These are phyloP conservation scores for Hycleus phaleratus DNA, from an alignment of 1,140 invertebrate genomes.

Conservation along the genomic window DNA sequence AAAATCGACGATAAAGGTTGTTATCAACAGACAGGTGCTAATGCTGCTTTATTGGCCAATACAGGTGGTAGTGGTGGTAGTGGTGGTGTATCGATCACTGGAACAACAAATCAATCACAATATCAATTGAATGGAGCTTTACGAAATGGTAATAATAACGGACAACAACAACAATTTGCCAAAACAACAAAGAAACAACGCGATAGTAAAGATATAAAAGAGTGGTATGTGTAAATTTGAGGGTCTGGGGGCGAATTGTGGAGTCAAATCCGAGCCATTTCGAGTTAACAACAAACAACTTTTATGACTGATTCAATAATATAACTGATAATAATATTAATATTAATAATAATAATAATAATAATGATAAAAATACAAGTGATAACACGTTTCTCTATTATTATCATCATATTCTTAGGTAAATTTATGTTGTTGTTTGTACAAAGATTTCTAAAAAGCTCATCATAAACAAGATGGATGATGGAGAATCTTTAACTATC, in stretches of 20 bases:
- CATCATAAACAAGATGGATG: too few species aligned
- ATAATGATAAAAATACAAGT: neutral
- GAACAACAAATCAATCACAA: constrained; percentile 34
- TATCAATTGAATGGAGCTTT: constrained; percentile 40
- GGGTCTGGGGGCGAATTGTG: constrained; percentile 5
- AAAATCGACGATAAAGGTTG: constrained; percentile 83
- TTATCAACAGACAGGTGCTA: constrained; percentile 57
- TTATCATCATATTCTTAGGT: too few species aligned
- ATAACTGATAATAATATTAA: neutral
- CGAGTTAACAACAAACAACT: neutral
- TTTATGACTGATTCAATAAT: neutral
- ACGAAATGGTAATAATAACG: constrained; percentile 34
- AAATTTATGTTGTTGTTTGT: too few species aligned
- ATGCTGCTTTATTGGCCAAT: constrained; percentile 62
- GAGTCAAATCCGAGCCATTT: constrained; percentile 37
- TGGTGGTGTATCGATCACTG: too few species aligned
- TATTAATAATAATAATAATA: neutral
- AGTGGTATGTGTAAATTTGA: constrained; percentile 76
- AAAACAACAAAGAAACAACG: constrained; percentile 58
- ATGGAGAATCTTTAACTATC: too few species aligned
- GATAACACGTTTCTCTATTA: too few species aligned
- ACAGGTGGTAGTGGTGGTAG: constrained; percentile 43
- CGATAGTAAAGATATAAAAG: constrained; percentile 82
- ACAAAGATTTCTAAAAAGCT: too few species aligned
- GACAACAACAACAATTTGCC: constrained; percentile 37